Percentiles rank a stretch among this genome's conserved stretches.
Conservation (phyloP, 2,888 invertebrate genomes). For the Ptychoptera albimana region DNA sequence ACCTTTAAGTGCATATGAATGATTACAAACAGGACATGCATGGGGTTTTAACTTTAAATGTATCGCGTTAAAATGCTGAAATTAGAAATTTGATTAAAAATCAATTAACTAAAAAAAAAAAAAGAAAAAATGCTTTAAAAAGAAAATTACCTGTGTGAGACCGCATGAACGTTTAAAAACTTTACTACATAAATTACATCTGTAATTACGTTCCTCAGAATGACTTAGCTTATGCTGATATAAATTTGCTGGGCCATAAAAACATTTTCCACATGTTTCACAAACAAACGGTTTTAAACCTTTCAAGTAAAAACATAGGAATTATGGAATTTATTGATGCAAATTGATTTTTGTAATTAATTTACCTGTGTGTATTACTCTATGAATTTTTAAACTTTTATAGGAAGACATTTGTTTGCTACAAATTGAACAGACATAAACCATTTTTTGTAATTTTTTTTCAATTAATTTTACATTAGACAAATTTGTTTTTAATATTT, state of each 20-base stretch:
- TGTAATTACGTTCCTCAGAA: slow-evolving; percentile 21
- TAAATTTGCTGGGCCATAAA: slow-evolving; percentile 14
- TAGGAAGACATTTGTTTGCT: slow-evolving; percentile 9
- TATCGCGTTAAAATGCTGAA: slow-evolving; percentile 25
- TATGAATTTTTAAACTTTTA: slow-evolving; percentile 9
- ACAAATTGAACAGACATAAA: slow-evolving; percentile 10
- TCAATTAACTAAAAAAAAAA: too few species aligned
- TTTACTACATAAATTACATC: slow-evolving; percentile 19
- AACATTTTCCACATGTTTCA: slow-evolving; percentile 11
- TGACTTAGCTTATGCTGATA: slow-evolving; percentile 28
- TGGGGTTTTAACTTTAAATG: slow-evolving; percentile 27
- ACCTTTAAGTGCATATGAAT: slow-evolving; percentile 25
- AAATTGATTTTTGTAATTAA: background rate
- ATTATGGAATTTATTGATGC: background rate
- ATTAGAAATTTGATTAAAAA: background rate
- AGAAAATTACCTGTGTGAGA: slow-evolving; percentile 8
- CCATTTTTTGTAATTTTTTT: slow-evolving; percentile 1
- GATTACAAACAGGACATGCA: slow-evolving; percentile 23
- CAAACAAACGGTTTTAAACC: slow-evolving; percentile 10
- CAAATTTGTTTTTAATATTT: background rate
- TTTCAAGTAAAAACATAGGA: too few species aligned
- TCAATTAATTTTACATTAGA: background rate
- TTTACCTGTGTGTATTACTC: slow-evolving; percentile 5
- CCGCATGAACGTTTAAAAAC: slow-evolving; percentile 27
- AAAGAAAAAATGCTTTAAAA: background rate